Evolutionary conservation across 2,888 invertebrate species (phyloP).

Genomic region (Drosophila borborema): DNA sequence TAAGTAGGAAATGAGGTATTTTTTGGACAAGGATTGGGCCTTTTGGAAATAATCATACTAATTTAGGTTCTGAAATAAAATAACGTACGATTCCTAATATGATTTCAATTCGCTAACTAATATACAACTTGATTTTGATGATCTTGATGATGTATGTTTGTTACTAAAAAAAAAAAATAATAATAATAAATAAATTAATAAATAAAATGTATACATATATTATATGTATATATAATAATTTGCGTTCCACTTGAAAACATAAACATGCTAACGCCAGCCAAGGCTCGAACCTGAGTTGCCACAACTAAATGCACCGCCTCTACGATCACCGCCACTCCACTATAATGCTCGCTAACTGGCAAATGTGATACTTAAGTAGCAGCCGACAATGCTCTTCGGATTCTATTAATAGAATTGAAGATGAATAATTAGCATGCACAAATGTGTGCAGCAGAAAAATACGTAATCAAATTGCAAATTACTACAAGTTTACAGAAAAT

Average conservation of each 20-base stretch:
- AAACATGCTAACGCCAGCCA: not conserved
- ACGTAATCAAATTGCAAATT: not conserved
- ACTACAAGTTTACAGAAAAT: too few relatives aligned
- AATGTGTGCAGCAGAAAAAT: not conserved
- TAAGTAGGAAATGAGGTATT: slow-evolving; percentile 7
- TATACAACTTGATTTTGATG: not conserved
- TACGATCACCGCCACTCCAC: not conserved
- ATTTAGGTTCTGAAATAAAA: too few relatives aligned
- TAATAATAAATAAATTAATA: too few relatives aligned
- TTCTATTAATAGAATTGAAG: not conserved
- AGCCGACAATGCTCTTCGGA: not conserved
- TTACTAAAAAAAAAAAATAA: not conserved
- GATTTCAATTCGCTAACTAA: not conserved
- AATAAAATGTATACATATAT: too few relatives aligned
- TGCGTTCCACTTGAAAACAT: not conserved
- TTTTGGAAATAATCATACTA: too few relatives aligned
- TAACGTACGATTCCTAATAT: too few relatives aligned
- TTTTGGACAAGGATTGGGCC: too few relatives aligned
- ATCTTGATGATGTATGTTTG: not conserved
- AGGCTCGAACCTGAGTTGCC: not conserved
- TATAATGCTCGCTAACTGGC: not conserved
- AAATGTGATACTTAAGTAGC: not conserved
- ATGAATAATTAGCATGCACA: not conserved
- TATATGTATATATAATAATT: not conserved
- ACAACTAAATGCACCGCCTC: not conserved